Conservation (phyloP, 2,888 invertebrate genomes). For the Apomyelois bistriatella region DNA sequence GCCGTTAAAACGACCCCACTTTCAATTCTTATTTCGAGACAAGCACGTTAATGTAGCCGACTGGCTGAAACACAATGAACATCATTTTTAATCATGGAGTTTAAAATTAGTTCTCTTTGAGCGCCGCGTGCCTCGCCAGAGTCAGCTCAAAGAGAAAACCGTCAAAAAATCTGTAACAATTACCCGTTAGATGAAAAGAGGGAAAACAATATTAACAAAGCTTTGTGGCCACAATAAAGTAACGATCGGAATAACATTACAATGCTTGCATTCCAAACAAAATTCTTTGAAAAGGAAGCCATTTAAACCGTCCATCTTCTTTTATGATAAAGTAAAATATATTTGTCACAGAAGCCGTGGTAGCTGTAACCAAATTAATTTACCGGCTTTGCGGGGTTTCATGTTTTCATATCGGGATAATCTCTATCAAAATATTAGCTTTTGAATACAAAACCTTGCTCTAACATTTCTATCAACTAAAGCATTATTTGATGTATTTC, state of each 20-base stretch:
- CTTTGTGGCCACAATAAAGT: conserved; percentile 27
- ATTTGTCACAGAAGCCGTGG: neutral
- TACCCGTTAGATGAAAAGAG: conserved; percentile 33
- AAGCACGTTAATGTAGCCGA: conserved; percentile 37
- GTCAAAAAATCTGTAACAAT: conserved; percentile 38
- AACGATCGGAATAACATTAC: conserved; percentile 19
- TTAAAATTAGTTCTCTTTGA: conserved; percentile 58
- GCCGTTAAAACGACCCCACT: conserved; percentile 31
- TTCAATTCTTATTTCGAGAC: conserved; percentile 42
- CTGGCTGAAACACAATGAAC: conserved; percentile 46
- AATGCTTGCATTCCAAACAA: conserved; percentile 9
- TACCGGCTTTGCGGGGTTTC: neutral
- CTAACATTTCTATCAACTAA: too few species aligned
- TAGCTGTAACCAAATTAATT: conserved; percentile 3
- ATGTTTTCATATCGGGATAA: neutral
- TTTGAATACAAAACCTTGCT: too few species aligned
- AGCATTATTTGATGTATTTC: too few species aligned
- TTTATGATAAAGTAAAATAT: conserved; percentile 8
- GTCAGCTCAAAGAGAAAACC: conserved; percentile 31
- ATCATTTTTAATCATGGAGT: conserved; percentile 53
- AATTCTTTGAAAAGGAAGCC: conserved; percentile 32
- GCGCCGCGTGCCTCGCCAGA: conserved; percentile 27
- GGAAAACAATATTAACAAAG: conserved; percentile 33
- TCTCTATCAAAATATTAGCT: too few species aligned
- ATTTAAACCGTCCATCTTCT: conserved; percentile 26